Evolutionary conservation across 1,140 invertebrate genomes (phyloP), one percentile per base, ranked within the genome.

Genomic region (Asobara japonica): DNA sequence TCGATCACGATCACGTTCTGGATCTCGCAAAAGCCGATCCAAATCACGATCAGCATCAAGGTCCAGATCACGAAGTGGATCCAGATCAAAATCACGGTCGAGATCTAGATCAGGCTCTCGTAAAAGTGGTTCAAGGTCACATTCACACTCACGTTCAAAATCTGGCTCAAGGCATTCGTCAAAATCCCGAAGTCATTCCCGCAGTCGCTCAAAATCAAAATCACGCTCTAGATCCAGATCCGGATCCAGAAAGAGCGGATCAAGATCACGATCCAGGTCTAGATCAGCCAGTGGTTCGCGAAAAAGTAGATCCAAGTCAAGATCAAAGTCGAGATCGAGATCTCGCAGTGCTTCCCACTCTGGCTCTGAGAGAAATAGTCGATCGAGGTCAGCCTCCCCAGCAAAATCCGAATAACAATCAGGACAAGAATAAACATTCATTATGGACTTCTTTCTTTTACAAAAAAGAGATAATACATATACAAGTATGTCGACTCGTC

Each of bases 241-340:
- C 10, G 61, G 60, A 4, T 69, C 72, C 7, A 70, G 74, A 36
- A 31, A 65, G 71, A 36, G 80, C 76, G 0, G 76, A 11, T 83
- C 82, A 36, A 72, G 80, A 38, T 85, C 80, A 18, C 71, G 83
- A 60, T 83, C 80, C 16, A 67, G 75, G 31, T 85, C 83, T 1
- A 75, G 80, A 18, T 83, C 83, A 27, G 51, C 51, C 1, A 56
- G 51, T 27, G 51, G 51, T 56, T 56, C 51, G 25, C 18, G 51
- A 2, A 18, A 13, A 56, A 56, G 31, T 36, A 36, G 51, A 18
- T 56, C 51, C 18, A 25, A 11, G 25, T 56, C 51, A 13, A 56
- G 18, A 20, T 56, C 51, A 10, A 56, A 18, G 22, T 56, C 51
- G 3, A 56, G 7, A 56, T 56, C 51, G 8, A 56, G 22, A 56